Conservation (phyloP, 2,888 invertebrate genomes). For the Lamproptera curius region DNA sequence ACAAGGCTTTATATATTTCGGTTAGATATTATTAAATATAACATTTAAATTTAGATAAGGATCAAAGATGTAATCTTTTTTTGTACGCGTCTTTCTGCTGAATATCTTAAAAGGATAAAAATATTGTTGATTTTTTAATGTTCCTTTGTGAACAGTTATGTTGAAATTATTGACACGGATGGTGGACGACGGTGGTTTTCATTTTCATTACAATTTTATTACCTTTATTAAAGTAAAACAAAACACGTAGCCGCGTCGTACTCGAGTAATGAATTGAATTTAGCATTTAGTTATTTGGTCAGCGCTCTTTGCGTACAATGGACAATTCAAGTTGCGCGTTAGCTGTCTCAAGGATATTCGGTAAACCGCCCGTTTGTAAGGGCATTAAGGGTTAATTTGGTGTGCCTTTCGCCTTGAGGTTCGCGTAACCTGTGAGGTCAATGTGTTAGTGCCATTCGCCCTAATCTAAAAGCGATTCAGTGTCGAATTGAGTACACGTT, state of each 20-base stretch:
- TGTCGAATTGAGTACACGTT: slow-evolving; percentile 23
- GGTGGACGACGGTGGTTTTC: too few species aligned
- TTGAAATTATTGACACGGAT: background rate
- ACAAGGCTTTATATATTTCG: background rate
- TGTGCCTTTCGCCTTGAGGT: background rate
- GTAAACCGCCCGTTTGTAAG: background rate
- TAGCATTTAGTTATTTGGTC: slow-evolving; percentile 16
- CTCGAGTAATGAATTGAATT: slow-evolving; percentile 10
- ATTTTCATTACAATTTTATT: background rate
- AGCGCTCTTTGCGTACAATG: slow-evolving; percentile 10
- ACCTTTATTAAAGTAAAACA: background rate
- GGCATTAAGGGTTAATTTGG: background rate
- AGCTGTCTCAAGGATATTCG: background rate
- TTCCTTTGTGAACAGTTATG: background rate
- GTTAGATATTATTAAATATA: background rate
- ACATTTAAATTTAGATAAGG: background rate
- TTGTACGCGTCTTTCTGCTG: background rate
- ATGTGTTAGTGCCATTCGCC: slow-evolving; percentile 1
- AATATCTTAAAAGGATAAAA: background rate
- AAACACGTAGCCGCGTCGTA: slow-evolving; percentile 1
- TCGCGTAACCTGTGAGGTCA: background rate
- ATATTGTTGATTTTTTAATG: background rate
- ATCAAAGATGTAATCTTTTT: background rate
- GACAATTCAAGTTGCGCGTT: background rate
- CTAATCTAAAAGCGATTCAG: slow-evolving; percentile 27